Percentiles rank a stretch among this genome's conserved stretches.
These are phyloP conservation scores for Sinosuthora webbiana DNA, from an alignment of 2,113 vertebrate species.

Conservation along the genomic window DNA sequence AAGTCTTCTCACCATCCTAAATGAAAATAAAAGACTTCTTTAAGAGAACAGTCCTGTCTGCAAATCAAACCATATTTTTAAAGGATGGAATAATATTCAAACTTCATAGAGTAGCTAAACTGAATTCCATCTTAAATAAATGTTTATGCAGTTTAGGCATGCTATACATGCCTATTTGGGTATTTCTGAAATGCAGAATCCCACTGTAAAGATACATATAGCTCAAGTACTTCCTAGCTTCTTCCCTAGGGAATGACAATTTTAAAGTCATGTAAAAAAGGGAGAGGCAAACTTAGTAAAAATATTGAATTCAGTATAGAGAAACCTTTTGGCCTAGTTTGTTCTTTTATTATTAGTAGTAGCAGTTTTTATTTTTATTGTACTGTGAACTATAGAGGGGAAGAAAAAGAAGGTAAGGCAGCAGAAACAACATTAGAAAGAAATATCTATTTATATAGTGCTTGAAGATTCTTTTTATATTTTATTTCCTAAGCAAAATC, in stretches of 20 bases:
- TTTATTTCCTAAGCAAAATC: neutral
- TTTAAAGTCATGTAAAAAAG: neutral
- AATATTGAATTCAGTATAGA: neutral
- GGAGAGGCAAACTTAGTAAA: neutral
- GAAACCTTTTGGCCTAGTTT: neutral
- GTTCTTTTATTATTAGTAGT: accelerated
- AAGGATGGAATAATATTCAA: neutral
- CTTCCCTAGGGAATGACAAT: neutral
- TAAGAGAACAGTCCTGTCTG: neutral
- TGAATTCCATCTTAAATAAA: constrained; percentile 40
- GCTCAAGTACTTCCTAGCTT: neutral
- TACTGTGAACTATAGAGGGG: neutral
- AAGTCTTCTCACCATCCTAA: neutral
- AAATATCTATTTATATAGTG: neutral
- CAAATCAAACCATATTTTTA: neutral
- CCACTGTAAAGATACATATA: neutral
- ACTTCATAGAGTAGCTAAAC: neutral
- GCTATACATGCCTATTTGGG: neutral
- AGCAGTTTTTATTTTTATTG: neutral
- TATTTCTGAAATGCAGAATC: constrained; percentile 2
- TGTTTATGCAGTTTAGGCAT: constrained; percentile 21
- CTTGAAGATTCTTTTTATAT: neutral
- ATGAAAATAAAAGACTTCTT: neutral
- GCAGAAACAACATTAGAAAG: neutral
- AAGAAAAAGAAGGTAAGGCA: neutral